phyloP scores from a whole-genome alignment of 2,113 vertebrate species.

The Siniperca knerii region DNA sequence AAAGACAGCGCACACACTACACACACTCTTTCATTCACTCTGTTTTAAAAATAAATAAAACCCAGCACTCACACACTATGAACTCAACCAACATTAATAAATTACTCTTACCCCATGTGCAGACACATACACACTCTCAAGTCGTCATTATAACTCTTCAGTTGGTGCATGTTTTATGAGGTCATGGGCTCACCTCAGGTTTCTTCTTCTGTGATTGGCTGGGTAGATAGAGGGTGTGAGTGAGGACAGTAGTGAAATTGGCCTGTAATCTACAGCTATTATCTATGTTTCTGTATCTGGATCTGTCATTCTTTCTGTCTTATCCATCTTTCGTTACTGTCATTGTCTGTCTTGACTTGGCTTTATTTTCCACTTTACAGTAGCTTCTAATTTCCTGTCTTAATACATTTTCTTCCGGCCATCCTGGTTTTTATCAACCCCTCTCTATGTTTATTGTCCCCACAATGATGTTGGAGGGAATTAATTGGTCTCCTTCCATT shows the following conservation, averaged over 20 bases:
- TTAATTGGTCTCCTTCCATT: conserved; percentile 26
- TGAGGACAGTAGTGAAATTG: conserved; percentile 35
- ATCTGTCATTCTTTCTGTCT: conserved; percentile 7
- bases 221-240: neutral
- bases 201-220: conserved; percentile 38
- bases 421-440: neutral
- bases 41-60: conserved; percentile 15
- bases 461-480: neutral
- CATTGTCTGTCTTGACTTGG: neutral
- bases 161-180: conserved; percentile 28
- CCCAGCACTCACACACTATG: neutral
- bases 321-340: neutral
- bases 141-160: conserved; percentile 27
- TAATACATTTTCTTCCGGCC: neutral
- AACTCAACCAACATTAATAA: conserved; percentile 1
- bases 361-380: neutral
- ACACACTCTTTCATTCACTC: neutral
- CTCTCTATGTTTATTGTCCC: neutral
- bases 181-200: conserved; percentile 23
- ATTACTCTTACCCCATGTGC: conserved; percentile 13
- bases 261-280: conserved; percentile 32
- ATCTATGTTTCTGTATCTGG: neutral
- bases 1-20: neutral
- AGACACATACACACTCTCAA: conserved; percentile 15
- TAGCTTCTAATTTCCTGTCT: conserved; percentile 12